phyloP scores from a whole-genome alignment of 2,888 invertebrate genomes.

The Drosophila ochracea region DNA sequence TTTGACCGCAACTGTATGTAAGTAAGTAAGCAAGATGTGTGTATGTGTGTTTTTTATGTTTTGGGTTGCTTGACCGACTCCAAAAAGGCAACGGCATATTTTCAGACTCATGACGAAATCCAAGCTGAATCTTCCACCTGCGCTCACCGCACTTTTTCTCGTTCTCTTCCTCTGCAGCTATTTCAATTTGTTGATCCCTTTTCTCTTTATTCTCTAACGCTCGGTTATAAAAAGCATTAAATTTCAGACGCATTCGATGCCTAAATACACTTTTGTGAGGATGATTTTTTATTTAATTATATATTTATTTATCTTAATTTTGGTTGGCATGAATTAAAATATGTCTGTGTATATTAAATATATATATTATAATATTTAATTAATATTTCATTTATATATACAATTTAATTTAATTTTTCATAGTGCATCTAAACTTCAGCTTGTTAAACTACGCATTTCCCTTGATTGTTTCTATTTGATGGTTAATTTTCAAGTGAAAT shows the following conservation, averaged over 20 bases:
- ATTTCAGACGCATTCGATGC: conserved; percentile 59
- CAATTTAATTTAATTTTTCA: background rate
- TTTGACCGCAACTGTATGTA: background rate
- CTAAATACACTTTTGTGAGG: conserved; percentile 23
- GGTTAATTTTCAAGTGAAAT: conserved; percentile 51
- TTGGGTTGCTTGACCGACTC: conserved; percentile 62
- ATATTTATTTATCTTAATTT: background rate
- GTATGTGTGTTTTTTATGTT: conserved; percentile 17
- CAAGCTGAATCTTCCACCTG: conserved; percentile 44
- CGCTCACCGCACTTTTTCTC: conserved; percentile 2
- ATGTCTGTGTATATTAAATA: background rate
- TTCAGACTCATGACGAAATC: conserved; percentile 71
- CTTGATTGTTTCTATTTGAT: conserved; percentile 50
- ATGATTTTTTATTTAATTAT: background rate
- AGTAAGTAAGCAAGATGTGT: background rate
- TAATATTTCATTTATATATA: too few species aligned
- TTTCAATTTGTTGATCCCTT: background rate
- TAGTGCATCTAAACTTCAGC: conserved; percentile 26
- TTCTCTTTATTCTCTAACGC: conserved; percentile 20
- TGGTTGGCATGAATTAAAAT: background rate
- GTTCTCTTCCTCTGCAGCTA: background rate
- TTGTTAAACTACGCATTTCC: background rate
- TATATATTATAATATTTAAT: too few species aligned
- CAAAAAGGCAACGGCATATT: conserved; percentile 53
- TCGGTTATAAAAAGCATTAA: conserved; percentile 52